Percentiles rank a stretch among this genome's conserved stretches.
Conservation (phyloP, 2,113 vertebrate species). For the Poeciliopsis retropinna region DNA sequence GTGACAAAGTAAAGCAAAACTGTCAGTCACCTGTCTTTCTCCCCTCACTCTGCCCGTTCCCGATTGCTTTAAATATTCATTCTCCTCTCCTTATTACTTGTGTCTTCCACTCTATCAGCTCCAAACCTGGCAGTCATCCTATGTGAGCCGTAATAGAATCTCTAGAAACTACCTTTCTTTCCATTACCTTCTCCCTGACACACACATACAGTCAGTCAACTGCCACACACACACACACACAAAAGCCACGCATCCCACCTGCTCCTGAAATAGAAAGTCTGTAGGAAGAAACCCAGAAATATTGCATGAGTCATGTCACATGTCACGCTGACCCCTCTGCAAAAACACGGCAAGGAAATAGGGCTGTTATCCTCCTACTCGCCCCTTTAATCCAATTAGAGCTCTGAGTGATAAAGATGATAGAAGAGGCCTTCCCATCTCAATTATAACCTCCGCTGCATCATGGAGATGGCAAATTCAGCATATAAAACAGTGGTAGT, state of each 20-base stretch:
- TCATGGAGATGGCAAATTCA: not conserved
- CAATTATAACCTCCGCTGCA: not conserved
- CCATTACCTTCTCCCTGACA: conserved; percentile 10
- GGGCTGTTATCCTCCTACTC: conserved; percentile 29
- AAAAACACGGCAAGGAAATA: conserved; percentile 10
- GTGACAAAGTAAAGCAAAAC: not conserved
- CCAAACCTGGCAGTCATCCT: conserved; percentile 54
- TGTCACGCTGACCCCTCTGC: conserved; percentile 31
- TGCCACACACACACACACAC: conserved; percentile 31
- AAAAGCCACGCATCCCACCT: conserved; percentile 47
- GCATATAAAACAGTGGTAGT: not conserved
- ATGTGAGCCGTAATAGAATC: conserved; percentile 39
- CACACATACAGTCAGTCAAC: conserved; percentile 12
- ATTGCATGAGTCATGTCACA: conserved; percentile 32
- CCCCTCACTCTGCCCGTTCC: conserved; percentile 23
- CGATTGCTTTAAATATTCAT: conserved; percentile 30
- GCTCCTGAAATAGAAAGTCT: conserved; percentile 50
- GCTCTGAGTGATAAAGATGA: not conserved
- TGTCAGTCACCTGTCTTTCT: conserved; percentile 18
- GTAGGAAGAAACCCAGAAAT: conserved; percentile 24
- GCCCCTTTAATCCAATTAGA: conserved; percentile 34
- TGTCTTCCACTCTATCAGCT: conserved; percentile 22
- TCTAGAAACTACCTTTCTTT: conserved; percentile 38
- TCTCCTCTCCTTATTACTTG: conserved; percentile 28
- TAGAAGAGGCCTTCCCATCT: conserved; percentile 9